Conservation (phyloP, 2,113 vertebrate species). For the Bagarius yarrelli region DNA sequence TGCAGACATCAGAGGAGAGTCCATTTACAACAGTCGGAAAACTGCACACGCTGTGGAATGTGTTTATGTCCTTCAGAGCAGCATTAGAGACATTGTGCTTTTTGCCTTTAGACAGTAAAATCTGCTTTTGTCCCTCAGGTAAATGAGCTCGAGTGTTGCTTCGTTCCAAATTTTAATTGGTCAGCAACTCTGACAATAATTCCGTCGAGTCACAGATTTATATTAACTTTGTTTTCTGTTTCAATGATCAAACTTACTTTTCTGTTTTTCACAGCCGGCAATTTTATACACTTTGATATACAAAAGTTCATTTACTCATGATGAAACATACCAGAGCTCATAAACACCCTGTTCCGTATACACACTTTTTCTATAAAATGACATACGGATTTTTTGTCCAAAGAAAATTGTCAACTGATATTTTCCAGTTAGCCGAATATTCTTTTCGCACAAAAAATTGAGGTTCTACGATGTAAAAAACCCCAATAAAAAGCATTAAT, state of each 20-base stretch:
- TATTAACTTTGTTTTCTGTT: not conserved
- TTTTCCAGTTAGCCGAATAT: not conserved
- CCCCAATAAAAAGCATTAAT: not conserved
- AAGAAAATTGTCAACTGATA: too few species aligned
- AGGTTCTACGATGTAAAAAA: too few species aligned
- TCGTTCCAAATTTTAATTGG: not conserved
- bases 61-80: slow-evolving; percentile 7
- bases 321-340: not conserved
- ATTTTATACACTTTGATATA: too few species aligned
- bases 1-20: slow-evolving; percentile 7
- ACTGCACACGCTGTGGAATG: not conserved
- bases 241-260: not conserved
- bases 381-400: not conserved
- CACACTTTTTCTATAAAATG: too few species aligned
- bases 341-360: not conserved
- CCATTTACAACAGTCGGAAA: slow-evolving; percentile 9
- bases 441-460: not conserved
- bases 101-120: not conserved
- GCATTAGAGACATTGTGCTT: slow-evolving; percentile 6
- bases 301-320: not conserved
- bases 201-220: not conserved
- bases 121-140: not conserved
- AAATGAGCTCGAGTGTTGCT: not conserved
- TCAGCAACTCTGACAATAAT: not conserved
- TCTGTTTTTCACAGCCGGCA: not conserved